A percentile compares a stretch with the other conserved stretches of the same genome.
Conservation (phyloP, 2,113 vertebrate genomes). For the Gasterosteus nipponicus region DNA sequence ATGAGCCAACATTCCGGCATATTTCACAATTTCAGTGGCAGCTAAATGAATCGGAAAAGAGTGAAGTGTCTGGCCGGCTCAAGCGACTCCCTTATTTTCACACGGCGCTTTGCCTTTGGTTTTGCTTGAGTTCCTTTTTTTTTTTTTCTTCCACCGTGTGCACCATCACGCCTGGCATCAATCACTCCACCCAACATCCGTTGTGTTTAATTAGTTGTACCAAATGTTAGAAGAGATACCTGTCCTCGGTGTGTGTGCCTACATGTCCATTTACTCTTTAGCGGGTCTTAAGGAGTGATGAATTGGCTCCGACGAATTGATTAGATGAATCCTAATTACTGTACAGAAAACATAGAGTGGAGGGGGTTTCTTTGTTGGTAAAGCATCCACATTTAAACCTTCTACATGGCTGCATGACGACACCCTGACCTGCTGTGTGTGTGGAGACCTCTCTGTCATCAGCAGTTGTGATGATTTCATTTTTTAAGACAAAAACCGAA, state of each 20-base stretch:
- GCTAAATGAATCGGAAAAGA: slow-evolving; percentile 45
- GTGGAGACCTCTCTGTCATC: slow-evolving; percentile 19
- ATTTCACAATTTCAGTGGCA: slow-evolving; percentile 42
- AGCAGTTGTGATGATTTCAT: slow-evolving; percentile 25
- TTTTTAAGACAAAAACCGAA: neutral
- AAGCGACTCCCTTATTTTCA: slow-evolving; percentile 50
- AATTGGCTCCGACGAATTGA: slow-evolving; percentile 67
- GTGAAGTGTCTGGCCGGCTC: slow-evolving; percentile 28
- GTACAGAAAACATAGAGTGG: slow-evolving; percentile 36
- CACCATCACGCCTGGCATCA: slow-evolving; percentile 64
- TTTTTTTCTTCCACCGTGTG: slow-evolving; percentile 14
- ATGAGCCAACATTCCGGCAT: slow-evolving; percentile 10
- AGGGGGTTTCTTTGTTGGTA: slow-evolving; percentile 9
- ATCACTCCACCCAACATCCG: slow-evolving; percentile 59
- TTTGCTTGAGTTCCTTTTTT: slow-evolving; percentile 63
- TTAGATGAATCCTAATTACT: slow-evolving; percentile 73
- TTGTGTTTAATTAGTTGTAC: slow-evolving; percentile 75
- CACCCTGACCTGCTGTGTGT: neutral
- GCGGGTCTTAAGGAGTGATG: slow-evolving; percentile 62
- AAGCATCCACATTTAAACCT: slow-evolving; percentile 16
- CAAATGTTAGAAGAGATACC: slow-evolving; percentile 67
- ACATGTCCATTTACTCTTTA: slow-evolving; percentile 70
- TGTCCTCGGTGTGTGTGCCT: slow-evolving; percentile 62
- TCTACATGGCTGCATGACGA: neutral
- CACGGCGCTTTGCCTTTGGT: slow-evolving; percentile 47